Conservation (phyloP, 2,113 vertebrate genomes). For the Cephalophus harveyi region DNA sequence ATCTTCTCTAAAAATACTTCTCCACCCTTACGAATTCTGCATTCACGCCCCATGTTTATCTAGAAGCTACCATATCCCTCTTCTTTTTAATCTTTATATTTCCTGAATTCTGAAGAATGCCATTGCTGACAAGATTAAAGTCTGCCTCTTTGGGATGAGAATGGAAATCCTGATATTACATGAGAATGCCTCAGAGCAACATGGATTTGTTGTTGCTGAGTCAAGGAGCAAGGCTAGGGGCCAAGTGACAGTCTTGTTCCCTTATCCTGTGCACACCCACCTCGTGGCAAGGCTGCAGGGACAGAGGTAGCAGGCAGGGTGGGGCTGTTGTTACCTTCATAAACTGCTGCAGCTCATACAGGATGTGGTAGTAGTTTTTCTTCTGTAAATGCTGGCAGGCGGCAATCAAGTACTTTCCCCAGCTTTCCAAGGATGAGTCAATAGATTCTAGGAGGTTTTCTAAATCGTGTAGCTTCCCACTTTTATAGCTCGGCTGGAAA, state of each 20-base stretch:
- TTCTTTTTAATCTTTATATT: background rate
- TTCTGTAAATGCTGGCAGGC: slow-evolving; percentile 95
- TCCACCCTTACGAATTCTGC: background rate
- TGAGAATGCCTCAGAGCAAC: background rate
- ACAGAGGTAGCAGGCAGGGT: background rate
- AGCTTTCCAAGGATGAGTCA: slow-evolving; percentile 89
- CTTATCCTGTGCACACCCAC: background rate
- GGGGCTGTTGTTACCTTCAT: slow-evolving; percentile 88
- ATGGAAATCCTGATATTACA: background rate
- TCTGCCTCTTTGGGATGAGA: background rate
- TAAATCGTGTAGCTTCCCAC: slow-evolving; percentile 87
- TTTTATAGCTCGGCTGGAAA: slow-evolving; percentile 90
- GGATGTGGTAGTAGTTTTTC: slow-evolving; percentile 90
- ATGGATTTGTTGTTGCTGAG: background rate
- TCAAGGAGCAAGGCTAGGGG: background rate
- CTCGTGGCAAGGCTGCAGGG: accelerated
- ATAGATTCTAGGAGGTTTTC: slow-evolving; percentile 91
- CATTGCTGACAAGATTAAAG: background rate
- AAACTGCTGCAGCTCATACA: slow-evolving; percentile 97
- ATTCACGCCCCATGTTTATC: background rate
- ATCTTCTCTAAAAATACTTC: background rate
- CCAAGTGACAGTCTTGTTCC: background rate
- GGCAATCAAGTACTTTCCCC: slow-evolving; percentile 92
- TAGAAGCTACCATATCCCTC: background rate
- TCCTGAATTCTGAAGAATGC: slow-evolving; percentile 4